Evolutionary conservation across 1,140 invertebrate species (phyloP), one percentile per base, ranked within the genome.

Genomic region (Euglossa dilemma): DNA sequence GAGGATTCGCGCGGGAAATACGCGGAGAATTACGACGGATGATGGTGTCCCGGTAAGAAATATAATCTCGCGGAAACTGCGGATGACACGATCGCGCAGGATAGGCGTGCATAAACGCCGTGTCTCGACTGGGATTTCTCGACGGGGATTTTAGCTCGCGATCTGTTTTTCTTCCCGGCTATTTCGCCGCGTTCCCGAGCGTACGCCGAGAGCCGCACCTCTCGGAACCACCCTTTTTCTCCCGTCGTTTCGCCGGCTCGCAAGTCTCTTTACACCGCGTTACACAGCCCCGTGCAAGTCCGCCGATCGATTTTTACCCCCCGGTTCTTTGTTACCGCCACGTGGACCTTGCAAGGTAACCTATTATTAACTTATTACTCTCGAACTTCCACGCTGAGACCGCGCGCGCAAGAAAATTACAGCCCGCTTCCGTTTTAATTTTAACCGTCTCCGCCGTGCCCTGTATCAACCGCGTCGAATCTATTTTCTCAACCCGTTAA

Each of bases 281-380:
- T 56, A 66, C 3, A 36, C 5, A 28, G 57, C 52, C 28, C 20
- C 5, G 23, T 16, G 43, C 23, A n/a, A 54, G 61, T 43, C 63
- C 47, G 47, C 9, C 71, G 12, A 81, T 81, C 79, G 79, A 75
- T 75, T 57, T 64, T 28, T 28, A 23, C 61, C 25, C 79, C 47
- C 6, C n/a, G 6, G 61, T 45, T 66, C 71, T 81, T 81, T 28
- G 61, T 81, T 81, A 74, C 52, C 43, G 79, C 79, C 79, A 81
- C 79, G 79, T 81, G 25, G 74, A 81, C 72, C 71, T 66, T 20
- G 43, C 79, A 57, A 66, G 50, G 56, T 36, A 61, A 66, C 57
- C 71, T 54, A 75, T 81, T 74, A 80, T 80, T 80, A 80, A 80
- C 79, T 66, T 75, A 66, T 64, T 66, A 66, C 79, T 56, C 52